phyloP scores from a whole-genome alignment of 2,888 invertebrate genomes.

The Calameuta filiformis region DNA sequence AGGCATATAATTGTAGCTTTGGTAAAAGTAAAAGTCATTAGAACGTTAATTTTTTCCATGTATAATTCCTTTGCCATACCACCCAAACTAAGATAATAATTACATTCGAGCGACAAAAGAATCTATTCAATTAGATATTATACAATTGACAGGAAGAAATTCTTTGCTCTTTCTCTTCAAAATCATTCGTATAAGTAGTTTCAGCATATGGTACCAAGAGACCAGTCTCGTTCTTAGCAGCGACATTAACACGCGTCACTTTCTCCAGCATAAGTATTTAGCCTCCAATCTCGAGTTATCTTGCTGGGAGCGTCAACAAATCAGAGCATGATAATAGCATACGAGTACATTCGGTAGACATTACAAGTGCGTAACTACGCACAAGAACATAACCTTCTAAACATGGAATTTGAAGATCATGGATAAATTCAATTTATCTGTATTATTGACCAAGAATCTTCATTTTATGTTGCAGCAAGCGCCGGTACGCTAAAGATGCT shows the following conservation, averaged over 20 bases:
- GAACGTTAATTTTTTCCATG: too few species aligned
- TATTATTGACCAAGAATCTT: background rate
- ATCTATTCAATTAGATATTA: background rate
- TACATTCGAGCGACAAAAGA: background rate
- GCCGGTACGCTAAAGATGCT: conserved; percentile 82
- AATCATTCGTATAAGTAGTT: background rate
- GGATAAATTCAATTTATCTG: background rate
- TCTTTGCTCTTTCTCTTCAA: background rate
- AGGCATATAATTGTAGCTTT: too few species aligned
- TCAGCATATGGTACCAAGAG: background rate
- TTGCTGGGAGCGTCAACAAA: background rate
- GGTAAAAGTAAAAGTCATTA: background rate
- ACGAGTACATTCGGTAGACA: background rate
- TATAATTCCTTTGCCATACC: background rate
- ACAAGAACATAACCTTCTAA: background rate
- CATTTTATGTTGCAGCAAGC: conserved; percentile 72
- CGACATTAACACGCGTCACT: background rate
- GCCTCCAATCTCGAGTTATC: background rate
- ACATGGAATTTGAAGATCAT: background rate
- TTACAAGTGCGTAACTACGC: background rate
- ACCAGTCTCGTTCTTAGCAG: background rate
- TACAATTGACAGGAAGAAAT: background rate
- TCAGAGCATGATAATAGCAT: background rate
- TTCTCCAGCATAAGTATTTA: background rate
- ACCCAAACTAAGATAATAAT: background rate